Evolutionary conservation across 2,797 vertebrate species (phyloP).

Genomic region (Prionace glauca): DNA sequence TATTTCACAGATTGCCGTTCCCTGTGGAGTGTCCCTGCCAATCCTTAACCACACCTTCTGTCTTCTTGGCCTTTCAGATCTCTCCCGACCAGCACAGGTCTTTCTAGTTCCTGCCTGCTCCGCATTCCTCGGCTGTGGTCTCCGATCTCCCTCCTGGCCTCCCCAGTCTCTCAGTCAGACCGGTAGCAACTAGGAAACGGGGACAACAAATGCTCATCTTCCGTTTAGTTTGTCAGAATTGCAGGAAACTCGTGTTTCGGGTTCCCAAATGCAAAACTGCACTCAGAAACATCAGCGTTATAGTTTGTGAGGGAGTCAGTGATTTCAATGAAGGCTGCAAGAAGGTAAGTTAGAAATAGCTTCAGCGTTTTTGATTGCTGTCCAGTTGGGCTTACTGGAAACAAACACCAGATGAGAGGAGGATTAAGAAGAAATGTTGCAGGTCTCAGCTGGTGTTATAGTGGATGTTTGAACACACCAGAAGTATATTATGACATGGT

Average conservation of each 20-base stretch:
- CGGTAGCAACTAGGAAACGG: too few species aligned
- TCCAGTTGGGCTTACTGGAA: background rate
- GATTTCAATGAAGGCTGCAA: background rate
- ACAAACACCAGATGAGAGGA: background rate
- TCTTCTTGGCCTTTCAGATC: too few species aligned
- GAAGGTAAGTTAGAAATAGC: background rate
- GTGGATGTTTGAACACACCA: background rate
- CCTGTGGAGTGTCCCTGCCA: background rate
- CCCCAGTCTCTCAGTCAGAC: background rate
- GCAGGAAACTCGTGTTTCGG: background rate
- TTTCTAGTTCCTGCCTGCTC: background rate
- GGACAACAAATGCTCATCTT: too few species aligned
- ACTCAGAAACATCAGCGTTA: background rate
- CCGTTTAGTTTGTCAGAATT: too few species aligned
- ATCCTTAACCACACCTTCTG: background rate
- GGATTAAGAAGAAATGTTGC: background rate
- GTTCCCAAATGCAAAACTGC: background rate
- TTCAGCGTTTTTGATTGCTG: background rate
- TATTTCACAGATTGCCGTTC: background rate
- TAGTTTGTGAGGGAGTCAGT: background rate
- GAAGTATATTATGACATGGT: background rate
- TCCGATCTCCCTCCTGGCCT: background rate
- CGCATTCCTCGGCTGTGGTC: background rate
- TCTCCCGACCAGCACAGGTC: too few species aligned
- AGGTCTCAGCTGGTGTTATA: background rate